A percentile compares a stretch with the other conserved stretches of the same genome.
These are phyloP conservation scores for Coendou prehensilis DNA, from an alignment of 2,797 vertebrate genomes.

Conservation along the genomic window DNA sequence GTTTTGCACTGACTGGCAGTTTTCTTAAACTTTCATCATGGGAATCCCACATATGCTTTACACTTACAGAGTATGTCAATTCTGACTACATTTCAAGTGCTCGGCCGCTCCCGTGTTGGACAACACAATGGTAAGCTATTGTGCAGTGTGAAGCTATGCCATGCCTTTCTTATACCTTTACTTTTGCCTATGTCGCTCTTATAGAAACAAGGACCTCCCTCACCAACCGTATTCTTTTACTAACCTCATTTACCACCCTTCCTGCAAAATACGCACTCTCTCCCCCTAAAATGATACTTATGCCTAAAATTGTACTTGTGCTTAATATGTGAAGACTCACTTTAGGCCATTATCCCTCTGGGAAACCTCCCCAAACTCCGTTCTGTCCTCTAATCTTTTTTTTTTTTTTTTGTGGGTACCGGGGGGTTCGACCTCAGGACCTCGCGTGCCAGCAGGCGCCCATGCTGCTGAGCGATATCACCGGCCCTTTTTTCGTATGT, in stretches of 20 bases:
- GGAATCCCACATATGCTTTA: neutral
- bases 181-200: neutral
- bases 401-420: no score
- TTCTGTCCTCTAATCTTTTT: neutral
- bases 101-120: neutral
- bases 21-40: neutral
- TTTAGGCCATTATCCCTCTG: neutral
- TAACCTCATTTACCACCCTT: neutral
- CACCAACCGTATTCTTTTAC: neutral
- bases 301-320: neutral
- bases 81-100: neutral
- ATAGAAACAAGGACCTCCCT: neutral
- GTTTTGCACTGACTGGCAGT: neutral
- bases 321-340: neutral
- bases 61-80: neutral
- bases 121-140: neutral
- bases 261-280: no score
- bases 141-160: neutral
- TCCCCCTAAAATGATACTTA: neutral
- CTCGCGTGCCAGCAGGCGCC: no score
- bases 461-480: no score
- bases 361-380: neutral
- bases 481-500: no score
- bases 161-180: neutral
- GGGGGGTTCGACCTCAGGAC: no score